Base-by-base conservation (phyloP, 2,797 vertebrate genomes). In the Hafferia zeledoni region DNA sequence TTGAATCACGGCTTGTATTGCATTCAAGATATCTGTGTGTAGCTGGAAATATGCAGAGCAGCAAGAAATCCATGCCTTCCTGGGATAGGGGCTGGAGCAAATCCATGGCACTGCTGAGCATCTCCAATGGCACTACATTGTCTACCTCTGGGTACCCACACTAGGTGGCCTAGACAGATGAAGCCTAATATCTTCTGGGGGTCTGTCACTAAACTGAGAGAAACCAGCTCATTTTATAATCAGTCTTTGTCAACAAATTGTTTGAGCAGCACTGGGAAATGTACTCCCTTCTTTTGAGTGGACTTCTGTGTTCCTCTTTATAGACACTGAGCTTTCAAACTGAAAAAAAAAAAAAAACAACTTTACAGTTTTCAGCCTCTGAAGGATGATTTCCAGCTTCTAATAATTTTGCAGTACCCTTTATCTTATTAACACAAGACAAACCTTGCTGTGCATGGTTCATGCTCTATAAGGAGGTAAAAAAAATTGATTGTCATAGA, bases 31-130 rank as follows among this genome's bases (percentile, higher is more conserved):
- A 37, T 3, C 30, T 52, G 17, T 11, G 10, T 22, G 23, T 8
- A 57, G 33, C 41, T 69, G 86, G 39, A 30, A 41, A 65, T 5
- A 10, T 0, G 19, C 33, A 65, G 53, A 88, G 41, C 33, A 81
- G 37, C 50, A 64, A 33, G 61, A 79, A 90, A 65, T 27, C 27
- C 30, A 2, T 14, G 68, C 3, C 11, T 78, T 57, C 27, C 80
- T 47, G 28, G 52, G 37, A 13, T 0, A 53, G 41, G 14, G 1
- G n/a, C 33, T 81, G 61, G 19, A 93, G 55, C 30, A 46, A 35
- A 25, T 0, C 9, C 33, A 11, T 4, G 31, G 47, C 59, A 52
- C 25, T 0, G 0, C 37, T 16, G 22, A 39, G 43, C 23, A 30
- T 30, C 57, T 71, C 69, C 67, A 47, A 3, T 0, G 49, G 49